Conservation (phyloP, 2,888 invertebrate genomes). For the Plagodis pulveraria region DNA sequence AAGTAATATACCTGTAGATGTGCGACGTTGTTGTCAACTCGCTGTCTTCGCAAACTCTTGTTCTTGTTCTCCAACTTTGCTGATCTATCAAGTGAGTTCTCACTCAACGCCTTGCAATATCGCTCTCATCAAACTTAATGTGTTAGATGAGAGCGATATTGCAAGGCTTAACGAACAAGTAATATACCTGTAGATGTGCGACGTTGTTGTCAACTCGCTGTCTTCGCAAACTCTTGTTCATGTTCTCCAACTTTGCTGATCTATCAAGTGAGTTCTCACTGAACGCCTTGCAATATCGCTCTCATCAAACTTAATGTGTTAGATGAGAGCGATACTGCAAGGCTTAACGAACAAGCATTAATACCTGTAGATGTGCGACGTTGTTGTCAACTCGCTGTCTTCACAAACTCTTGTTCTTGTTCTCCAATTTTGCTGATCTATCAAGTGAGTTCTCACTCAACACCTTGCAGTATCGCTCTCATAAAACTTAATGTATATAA, state of each 20-base stretch:
- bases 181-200: constrained; percentile 90
- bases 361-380: constrained; percentile 94
- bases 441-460: constrained; percentile 94
- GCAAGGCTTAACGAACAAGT: too few species aligned
- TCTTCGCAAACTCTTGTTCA: constrained; percentile 96
- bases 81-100: constrained; percentile 92
- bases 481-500: too few species aligned
- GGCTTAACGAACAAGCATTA: too few species aligned
- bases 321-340: too few species aligned
- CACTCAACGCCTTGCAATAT: constrained; percentile 96
- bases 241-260: constrained; percentile 96
- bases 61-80: constrained; percentile 97
- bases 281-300: constrained; percentile 95
- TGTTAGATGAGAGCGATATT: too few species aligned
- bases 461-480: constrained; percentile 94
- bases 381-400: constrained; percentile 98
- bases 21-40: constrained; percentile 98
- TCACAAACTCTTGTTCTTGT: constrained; percentile 96
- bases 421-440: constrained; percentile 96
- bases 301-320: too few species aligned
- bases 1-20: constrained; percentile 87
- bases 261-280: constrained; percentile 93
- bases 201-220: constrained; percentile 98
- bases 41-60: constrained; percentile 95
- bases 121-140: constrained; percentile 97